A percentile compares a stretch with the other conserved stretches of the same genome.
Conservation (phyloP, 1,140 invertebrate genomes). For the Drosophila littoralis region DNA sequence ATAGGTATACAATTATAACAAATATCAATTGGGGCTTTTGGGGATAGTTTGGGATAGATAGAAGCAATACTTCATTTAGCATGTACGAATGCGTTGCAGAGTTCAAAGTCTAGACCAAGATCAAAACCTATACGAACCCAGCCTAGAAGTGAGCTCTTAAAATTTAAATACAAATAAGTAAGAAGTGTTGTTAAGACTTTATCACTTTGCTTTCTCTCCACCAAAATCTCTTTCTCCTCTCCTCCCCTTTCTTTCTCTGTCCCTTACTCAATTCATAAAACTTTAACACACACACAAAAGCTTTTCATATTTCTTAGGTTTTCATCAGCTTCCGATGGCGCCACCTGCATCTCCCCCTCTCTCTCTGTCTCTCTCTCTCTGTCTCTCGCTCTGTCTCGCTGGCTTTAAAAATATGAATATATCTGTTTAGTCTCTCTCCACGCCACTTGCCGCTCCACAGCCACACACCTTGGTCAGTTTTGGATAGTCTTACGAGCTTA, state of each 20-base stretch:
- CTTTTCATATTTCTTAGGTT: slow-evolving; percentile 45
- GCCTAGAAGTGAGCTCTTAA: slow-evolving; percentile 27
- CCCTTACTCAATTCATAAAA: slow-evolving; percentile 45
- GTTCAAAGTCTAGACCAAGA: slow-evolving; percentile 24
- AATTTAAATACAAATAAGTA: slow-evolving; percentile 37
- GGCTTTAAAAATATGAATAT: slow-evolving; percentile 39
- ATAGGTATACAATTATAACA: neutral
- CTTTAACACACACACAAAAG: slow-evolving; percentile 68
- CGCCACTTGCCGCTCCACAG: neutral
- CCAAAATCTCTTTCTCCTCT: slow-evolving; percentile 8
- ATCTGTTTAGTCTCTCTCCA: slow-evolving; percentile 46
- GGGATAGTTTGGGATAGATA: neutral
- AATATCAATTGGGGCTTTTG: neutral
- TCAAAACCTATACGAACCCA: slow-evolving; percentile 29
- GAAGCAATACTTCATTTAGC: slow-evolving; percentile 20
- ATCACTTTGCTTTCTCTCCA: slow-evolving; percentile 74
- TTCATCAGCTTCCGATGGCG: slow-evolving; percentile 33
- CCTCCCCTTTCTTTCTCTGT: neutral
- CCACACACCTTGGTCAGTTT: slow-evolving; percentile 41
- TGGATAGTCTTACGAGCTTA: slow-evolving; percentile 83
- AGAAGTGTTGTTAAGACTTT: slow-evolving; percentile 52
- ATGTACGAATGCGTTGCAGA: slow-evolving; percentile 20
- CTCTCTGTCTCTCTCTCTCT: neutral
- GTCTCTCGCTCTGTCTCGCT: slow-evolving; percentile 14
- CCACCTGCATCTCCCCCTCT: neutral